Evolutionary conservation across 1,140 invertebrate genomes (phyloP).

Genomic region (Drosophila repleta): DNA sequence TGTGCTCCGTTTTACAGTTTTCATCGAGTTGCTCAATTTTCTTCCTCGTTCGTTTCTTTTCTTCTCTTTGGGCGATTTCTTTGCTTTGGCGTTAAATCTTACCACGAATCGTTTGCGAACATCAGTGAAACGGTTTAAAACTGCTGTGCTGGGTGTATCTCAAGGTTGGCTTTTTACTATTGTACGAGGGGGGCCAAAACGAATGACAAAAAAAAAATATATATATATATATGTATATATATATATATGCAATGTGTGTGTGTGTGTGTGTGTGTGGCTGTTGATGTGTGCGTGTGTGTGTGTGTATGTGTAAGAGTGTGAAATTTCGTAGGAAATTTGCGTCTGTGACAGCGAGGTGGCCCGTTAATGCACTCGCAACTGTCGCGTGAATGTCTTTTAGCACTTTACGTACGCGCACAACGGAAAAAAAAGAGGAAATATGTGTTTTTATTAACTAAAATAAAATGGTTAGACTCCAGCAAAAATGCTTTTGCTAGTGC

Average conservation of each 20-base stretch:
- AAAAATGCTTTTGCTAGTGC: slow-evolving; percentile 62
- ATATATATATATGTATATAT: background rate
- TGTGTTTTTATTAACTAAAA: slow-evolving; percentile 79
- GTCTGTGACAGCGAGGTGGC: slow-evolving; percentile 30
- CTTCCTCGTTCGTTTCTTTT: background rate
- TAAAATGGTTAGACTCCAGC: slow-evolving; percentile 76
- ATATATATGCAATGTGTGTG: background rate
- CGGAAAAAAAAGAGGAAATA: slow-evolving; percentile 68
- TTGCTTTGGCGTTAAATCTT: slow-evolving; percentile 50
- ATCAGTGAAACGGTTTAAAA: slow-evolving; percentile 59
- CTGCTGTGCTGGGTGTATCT: slow-evolving; percentile 73
- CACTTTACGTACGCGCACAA: slow-evolving; percentile 60
- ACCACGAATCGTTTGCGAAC: slow-evolving; percentile 54
- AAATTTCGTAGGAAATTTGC: slow-evolving; percentile 57
- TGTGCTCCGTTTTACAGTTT: slow-evolving; percentile 14
- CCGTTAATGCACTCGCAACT: slow-evolving; percentile 32
- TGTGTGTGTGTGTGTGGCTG: too few species aligned
- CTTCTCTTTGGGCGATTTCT: slow-evolving; percentile 16
- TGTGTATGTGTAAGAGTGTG: slow-evolving; percentile 20
- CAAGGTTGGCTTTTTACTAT: slow-evolving; percentile 78
- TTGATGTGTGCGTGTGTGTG: background rate
- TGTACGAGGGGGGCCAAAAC: slow-evolving; percentile 57
- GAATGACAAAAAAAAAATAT: slow-evolving; percentile 51
- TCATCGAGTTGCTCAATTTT: background rate
- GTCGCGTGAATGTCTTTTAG: slow-evolving; percentile 44